Evolutionary conservation across 2,888 invertebrate genomes (phyloP).

Genomic region (Pseudococcus viburni): DNA sequence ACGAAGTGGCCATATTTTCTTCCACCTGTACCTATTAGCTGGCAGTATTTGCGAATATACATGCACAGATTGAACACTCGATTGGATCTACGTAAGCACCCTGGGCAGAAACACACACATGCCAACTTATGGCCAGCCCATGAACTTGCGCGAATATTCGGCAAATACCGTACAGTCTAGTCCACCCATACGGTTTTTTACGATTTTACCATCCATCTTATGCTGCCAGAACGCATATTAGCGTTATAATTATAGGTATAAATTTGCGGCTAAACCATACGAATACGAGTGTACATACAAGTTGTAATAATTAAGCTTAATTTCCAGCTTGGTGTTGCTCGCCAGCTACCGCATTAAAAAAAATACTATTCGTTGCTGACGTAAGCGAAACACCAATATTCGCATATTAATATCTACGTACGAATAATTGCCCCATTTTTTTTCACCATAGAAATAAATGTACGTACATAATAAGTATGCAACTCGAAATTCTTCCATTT

Average conservation of each 20-base stretch:
- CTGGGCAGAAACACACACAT: not conserved
- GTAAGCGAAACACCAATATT: not conserved
- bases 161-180: not conserved
- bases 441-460: not conserved
- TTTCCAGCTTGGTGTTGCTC: not conserved
- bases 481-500: too few relatives aligned
- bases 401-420: not conserved
- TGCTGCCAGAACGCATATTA: not conserved
- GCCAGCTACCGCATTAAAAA: not conserved
- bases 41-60: not conserved
- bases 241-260: not conserved
- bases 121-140: not conserved
- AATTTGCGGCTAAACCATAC: not conserved
- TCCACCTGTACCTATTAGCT: not conserved
- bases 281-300: not conserved
- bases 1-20: not conserved
- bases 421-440: not conserved
- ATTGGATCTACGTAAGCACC: not conserved
- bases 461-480: not conserved
- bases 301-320: conserved; percentile 5
- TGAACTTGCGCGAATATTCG: not conserved
- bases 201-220: not conserved
- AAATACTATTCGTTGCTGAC: not conserved
- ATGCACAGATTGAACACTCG: not conserved
- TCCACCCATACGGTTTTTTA: too few relatives aligned